Base-by-base conservation (phyloP, 2,797 vertebrate species). In the Valencia hispanica region DNA sequence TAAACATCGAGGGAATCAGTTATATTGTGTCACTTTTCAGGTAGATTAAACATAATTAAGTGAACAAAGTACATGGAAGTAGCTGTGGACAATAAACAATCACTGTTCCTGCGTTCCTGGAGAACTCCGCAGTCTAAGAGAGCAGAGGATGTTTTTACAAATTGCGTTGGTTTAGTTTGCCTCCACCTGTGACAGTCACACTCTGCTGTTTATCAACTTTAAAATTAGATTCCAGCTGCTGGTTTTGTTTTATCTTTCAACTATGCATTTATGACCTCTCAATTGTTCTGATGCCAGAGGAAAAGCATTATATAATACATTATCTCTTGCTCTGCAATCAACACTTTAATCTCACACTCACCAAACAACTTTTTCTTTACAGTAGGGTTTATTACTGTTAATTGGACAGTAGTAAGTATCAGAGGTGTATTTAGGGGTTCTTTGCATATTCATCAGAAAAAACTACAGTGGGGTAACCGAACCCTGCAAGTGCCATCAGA, bases 11-110 rank as follows among this genome's bases (percentile, higher is more conserved):
- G 51, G 20, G 43, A 41, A 51, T 55, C 36, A 55, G 30, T 75
- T 53, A 51, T 51, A 9, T 65, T 36, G 39, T 51, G 34, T 36
- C 41, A 11, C 32, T 55, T n/a, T 55, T 68, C 17, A 27, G 50
- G 25, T 66, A 47, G 39, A 32, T 72, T 30, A 30, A 45, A 55
- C 34, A 27, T 73, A 73, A 73, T 73, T 73, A 61, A 63, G 43
- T 36, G 27, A 61, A 25, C 36, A 72, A 72, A 8, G 50, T 72
- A 45, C n/a, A 61, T 43, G 41, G 30, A 73, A 65, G 50, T 41
- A 53, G 34, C 36, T 43, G 48, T 53, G 63, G n/a, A 51, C 65
- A 17, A 68, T 41, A 53, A 68, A 68, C 48, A 34, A 39, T 39
- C 32, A 51, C 25, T 39, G 59, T 36, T 36, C 43, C 8, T 7